Base-by-base conservation (phyloP, 2,797 vertebrate genomes). In the Lepilemur ruficaudatus region DNA sequence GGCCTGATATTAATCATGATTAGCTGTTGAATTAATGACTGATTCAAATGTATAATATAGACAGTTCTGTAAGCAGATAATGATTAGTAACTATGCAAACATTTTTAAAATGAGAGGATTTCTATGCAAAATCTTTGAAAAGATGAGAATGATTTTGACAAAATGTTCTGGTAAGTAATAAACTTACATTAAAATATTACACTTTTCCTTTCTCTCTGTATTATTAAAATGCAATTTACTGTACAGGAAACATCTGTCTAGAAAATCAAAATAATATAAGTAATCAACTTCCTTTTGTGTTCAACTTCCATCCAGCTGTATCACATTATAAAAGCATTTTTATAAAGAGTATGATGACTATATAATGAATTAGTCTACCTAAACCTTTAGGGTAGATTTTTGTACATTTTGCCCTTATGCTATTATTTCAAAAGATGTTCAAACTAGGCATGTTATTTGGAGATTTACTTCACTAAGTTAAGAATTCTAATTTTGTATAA, bases 171-270 rank as follows among this genome's bases (percentile, higher is more conserved):
- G 22, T 82, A 94, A 88, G 57, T 93, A 89, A 83, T 70, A 52
- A 38, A 73, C 28, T 84, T 61, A 75, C 55, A 80, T 72, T 93
- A n/a, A 96, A 94, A 76, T 70, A 46, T 65, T 93, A 61, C 3
- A 75, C 46, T 89, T 72, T 93, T 81, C 23, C 86, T 94, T 96
- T 76, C 20, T 84, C 17, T 65, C 46, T 50, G 50, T 91, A 35
- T 67, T 96, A 89, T 91, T 96, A 93, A 93, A 78, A 76, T 95
- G 9, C 43, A 43, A 88, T 75, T 94, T 93, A 82, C 20, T 46
- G 86, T 65, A 96, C 79, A 43, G 6, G 50, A 98, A 87, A 83
- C 93, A 96, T 94, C 93, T 97, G 96, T 87, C 96, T 93, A 80
- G 83, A 85, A 91, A 96, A 94, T 86, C 46, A 94, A 95, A 94